phyloP scores from a whole-genome alignment of 2,888 invertebrate genomes.

The Heliconius erato region DNA sequence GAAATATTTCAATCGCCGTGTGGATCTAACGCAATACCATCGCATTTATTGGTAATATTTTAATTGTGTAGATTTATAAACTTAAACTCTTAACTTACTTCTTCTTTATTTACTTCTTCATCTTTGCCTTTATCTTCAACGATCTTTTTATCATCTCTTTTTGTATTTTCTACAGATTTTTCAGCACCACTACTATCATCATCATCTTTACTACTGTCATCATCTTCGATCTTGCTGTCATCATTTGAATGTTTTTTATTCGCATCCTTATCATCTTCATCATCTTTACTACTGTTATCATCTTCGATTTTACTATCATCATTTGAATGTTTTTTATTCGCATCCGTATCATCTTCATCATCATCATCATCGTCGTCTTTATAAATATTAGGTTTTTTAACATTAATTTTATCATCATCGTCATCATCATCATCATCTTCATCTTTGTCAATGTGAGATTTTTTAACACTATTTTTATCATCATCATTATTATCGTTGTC shows the following conservation, averaged over 20 bases:
- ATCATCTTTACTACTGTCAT: background rate
- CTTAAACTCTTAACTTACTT: background rate
- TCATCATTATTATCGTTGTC: constrained; percentile 8
- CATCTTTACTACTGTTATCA: background rate
- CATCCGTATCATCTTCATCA: background rate
- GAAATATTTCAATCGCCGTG: no score
- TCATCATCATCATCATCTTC: background rate
- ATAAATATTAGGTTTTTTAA: background rate
- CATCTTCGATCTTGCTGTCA: background rate
- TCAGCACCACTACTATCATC: background rate
- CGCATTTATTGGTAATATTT: background rate
- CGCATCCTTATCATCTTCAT: background rate
- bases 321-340: background rate
- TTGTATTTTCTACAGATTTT: no score
- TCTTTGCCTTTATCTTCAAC: background rate
- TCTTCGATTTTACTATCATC: background rate
- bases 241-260: background rate
- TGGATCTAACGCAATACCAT: no score
- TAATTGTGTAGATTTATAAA: background rate
- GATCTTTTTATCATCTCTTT: background rate
- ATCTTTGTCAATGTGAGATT: background rate
- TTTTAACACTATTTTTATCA: background rate
- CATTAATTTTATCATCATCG: background rate
- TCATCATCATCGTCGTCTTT: background rate
- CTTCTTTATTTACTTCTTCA: background rate